These are phyloP conservation scores for Sebastiscus tertius DNA, from an alignment of 2,797 vertebrate species.

Conservation along the genomic window DNA sequence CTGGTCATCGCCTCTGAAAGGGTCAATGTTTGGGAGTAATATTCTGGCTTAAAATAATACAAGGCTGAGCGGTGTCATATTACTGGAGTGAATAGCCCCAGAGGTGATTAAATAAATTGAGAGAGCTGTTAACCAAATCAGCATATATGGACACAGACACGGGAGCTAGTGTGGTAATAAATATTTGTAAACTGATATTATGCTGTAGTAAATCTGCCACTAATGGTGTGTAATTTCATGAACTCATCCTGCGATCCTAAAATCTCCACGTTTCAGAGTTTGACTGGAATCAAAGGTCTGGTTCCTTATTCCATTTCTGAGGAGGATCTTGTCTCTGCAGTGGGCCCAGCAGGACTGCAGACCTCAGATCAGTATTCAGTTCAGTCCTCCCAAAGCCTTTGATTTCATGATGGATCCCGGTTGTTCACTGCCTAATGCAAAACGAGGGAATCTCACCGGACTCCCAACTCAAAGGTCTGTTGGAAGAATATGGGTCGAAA, in stretches of 20 bases:
- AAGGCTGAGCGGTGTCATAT: conserved; percentile 42
- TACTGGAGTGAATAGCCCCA: conserved; percentile 37
- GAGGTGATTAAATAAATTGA: conserved; percentile 36
- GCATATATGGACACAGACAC: conserved; percentile 20
- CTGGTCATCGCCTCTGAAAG: conserved; percentile 67
- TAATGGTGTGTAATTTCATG: not conserved
- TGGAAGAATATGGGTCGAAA: conserved; percentile 55
- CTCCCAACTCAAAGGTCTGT: conserved; percentile 66
- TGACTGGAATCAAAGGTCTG: conserved; percentile 49
- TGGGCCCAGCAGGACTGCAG: conserved; percentile 69
- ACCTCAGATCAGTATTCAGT: conserved; percentile 80
- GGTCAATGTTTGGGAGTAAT: conserved; percentile 59
- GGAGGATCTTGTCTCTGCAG: conserved; percentile 70
- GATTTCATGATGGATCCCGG: conserved; percentile 80
- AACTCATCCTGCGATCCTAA: not conserved
- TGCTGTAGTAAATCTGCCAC: conserved; percentile 1
- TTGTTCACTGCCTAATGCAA: conserved; percentile 78
- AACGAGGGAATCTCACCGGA: conserved; percentile 70
- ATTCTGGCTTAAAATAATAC: conserved; percentile 72
- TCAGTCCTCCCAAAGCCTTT: conserved; percentile 76
- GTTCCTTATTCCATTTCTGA: conserved; percentile 63
- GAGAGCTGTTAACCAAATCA: conserved; percentile 19
- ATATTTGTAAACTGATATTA: conserved; percentile 32
- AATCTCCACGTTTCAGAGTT: conserved; percentile 22
- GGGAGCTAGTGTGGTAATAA: conserved; percentile 9